A percentile compares a stretch with the other conserved stretches of the same genome.
Conservation (phyloP, 1,140 invertebrate genomes). For the Chlorops oryzae region DNA sequence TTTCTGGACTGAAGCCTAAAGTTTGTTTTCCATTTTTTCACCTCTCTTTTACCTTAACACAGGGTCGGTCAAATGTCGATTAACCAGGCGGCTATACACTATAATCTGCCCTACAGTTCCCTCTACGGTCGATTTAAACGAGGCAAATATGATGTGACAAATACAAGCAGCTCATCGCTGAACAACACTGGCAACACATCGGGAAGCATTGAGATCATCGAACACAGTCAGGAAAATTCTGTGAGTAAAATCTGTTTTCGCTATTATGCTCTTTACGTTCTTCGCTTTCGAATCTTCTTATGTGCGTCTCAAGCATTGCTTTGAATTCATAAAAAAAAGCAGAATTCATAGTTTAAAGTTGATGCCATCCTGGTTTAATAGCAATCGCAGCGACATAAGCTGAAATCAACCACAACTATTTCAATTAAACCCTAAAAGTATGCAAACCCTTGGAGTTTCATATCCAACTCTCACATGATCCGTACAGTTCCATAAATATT, state of each 20-base stretch:
- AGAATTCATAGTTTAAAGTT: too few relatives aligned
- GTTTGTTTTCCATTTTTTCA: conserved; percentile 4
- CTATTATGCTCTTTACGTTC: background rate
- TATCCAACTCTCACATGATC: too few relatives aligned
- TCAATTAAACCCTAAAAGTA: too few relatives aligned
- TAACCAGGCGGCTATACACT: conserved; percentile 88
- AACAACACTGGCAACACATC: conserved; percentile 44
- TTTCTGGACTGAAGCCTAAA: too few relatives aligned
- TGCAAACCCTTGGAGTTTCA: too few relatives aligned
- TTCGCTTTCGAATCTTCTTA: too few relatives aligned
- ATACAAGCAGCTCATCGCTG: conserved; percentile 37
- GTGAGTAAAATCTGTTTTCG: conserved; percentile 26
- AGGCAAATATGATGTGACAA: conserved; percentile 53
- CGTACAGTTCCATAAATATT: too few relatives aligned
- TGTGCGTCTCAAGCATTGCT: too few relatives aligned
- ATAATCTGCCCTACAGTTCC: conserved; percentile 82
- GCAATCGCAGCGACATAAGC: too few relatives aligned
- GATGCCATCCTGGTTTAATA: too few relatives aligned
- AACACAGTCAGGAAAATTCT: conserved; percentile 48
- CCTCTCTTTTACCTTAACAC: conserved; percentile 24
- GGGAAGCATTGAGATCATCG: conserved; percentile 47
- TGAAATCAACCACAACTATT: too few relatives aligned
- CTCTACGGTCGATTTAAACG: conserved; percentile 81
- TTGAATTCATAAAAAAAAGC: too few relatives aligned
- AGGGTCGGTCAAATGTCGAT: conserved; percentile 86